Conservation (phyloP, 53 echinoderm and acorn worm genomes). For the Zoroaster sp. region DNA sequence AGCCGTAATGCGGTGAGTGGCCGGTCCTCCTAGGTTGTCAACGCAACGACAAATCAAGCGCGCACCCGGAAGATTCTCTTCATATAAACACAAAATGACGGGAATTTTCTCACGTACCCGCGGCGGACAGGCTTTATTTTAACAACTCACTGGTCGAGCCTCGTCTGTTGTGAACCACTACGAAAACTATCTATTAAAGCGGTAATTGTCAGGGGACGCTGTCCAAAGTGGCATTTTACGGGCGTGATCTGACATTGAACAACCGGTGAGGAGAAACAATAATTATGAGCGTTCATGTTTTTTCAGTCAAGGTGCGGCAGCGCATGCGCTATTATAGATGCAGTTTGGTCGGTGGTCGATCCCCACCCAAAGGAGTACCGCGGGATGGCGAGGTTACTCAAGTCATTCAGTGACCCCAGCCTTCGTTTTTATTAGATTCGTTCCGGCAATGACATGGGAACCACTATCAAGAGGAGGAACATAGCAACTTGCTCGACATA, state of each 20-base stretch:
- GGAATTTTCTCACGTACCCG: neutral
- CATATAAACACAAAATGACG: neutral
- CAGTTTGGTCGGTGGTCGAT: no score
- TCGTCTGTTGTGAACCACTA: neutral
- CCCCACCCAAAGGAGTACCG: no score
- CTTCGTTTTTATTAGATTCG: no score
- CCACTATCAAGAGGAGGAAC: no score
- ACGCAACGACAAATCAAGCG: constrained; percentile 38
- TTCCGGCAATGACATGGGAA: no score
- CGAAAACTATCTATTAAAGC: constrained; percentile 15
- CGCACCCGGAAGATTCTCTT: neutral
- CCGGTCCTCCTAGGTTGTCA: constrained; percentile 18
- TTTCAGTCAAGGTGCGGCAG: no score
- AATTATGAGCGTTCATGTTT: no score
- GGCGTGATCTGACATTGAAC: neutral
- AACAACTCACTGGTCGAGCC: neutral
- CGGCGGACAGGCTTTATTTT: neutral
- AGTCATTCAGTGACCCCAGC: no score
- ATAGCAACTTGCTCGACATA: no score
- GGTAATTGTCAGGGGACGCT: neutral
- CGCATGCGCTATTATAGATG: no score
- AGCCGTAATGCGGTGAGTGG: constrained; percentile 56
- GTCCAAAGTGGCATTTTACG: neutral
- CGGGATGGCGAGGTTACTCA: no score
- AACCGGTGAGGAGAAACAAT: neutral